Conservation (phyloP, 2,797 vertebrate species). For the Holocentrus rufus region DNA sequence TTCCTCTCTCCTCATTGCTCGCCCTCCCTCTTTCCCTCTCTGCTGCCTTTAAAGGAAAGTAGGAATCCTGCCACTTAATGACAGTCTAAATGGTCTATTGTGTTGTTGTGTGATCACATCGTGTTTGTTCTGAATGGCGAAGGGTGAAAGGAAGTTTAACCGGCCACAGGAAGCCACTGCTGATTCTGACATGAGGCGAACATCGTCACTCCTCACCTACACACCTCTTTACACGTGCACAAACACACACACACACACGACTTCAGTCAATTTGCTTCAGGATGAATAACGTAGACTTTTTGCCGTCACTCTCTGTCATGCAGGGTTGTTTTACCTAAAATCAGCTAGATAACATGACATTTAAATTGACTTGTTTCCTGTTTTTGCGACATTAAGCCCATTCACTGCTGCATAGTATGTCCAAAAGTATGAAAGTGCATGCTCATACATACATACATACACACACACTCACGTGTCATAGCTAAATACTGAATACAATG, state of each 20-base stretch:
- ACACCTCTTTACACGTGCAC: slow-evolving; percentile 5
- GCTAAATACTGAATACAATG: slow-evolving; percentile 56
- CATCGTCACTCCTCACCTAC: slow-evolving; percentile 9
- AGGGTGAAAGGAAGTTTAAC: slow-evolving; percentile 27
- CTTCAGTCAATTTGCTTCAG: too few relatives aligned
- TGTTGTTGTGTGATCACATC: slow-evolving; percentile 4
- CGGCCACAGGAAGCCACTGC: slow-evolving; percentile 33
- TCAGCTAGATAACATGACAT: too few relatives aligned
- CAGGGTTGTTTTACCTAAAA: too few relatives aligned
- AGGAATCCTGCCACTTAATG: neutral
- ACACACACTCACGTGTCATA: slow-evolving; percentile 10
- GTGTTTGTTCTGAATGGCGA: slow-evolving; percentile 8
- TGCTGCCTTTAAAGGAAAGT: too few relatives aligned
- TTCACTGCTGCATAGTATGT: too few relatives aligned
- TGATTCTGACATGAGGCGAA: neutral
- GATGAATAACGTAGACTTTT: too few relatives aligned
- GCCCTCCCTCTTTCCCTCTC: neutral
- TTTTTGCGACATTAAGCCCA: too few relatives aligned
- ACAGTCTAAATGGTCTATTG: neutral
- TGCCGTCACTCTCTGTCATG: too few relatives aligned
- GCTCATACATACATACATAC: slow-evolving; percentile 4
- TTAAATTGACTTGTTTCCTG: too few relatives aligned
- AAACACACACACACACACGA: slow-evolving; percentile 1
- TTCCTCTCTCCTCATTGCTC: neutral
- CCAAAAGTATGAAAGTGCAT: neutral